Percentiles rank a stretch among this genome's conserved stretches.
Conservation (phyloP, 2,113 vertebrate genomes). For the Anguilla rostrata region DNA sequence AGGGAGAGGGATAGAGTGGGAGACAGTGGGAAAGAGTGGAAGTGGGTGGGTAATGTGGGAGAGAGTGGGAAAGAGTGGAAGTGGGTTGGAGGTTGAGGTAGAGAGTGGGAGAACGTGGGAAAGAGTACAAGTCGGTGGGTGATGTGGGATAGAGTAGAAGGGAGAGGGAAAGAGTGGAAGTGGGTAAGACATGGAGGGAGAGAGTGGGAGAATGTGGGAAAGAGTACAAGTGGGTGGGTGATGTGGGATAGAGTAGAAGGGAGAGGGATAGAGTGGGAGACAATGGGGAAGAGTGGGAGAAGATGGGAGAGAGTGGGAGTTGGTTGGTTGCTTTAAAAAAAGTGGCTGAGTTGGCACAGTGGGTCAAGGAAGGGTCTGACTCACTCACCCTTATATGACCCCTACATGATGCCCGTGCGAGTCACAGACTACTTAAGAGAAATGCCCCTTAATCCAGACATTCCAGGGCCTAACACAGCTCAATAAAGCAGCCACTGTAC, state of each 20-base stretch:
- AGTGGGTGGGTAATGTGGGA: background rate
- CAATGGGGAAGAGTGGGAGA: background rate
- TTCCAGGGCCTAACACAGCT: background rate
- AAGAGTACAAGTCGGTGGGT: background rate
- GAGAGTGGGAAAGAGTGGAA: conserved; percentile 15
- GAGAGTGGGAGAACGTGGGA: conserved; percentile 12
- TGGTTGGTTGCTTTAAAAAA: background rate
- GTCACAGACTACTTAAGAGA: background rate
- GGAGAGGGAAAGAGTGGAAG: conserved; percentile 28
- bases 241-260: background rate
- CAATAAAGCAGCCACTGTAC: background rate
- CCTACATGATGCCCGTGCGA: background rate
- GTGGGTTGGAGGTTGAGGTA: conserved; percentile 4
- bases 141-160: conserved; percentile 19
- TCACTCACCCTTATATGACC: background rate
- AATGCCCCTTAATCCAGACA: background rate
- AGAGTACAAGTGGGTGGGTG: conserved; percentile 18
- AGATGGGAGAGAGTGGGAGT: conserved; percentile 14
- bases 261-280: conserved; percentile 25
- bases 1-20: conserved; percentile 21
- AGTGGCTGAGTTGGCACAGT: background rate
- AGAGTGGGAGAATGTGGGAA: background rate
- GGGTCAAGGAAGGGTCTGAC: background rate
- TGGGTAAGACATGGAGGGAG: conserved; percentile 16
- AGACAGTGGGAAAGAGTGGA: background rate